Conservation (phyloP, 2,797 vertebrate species). For the Furcifer pardalis region DNA sequence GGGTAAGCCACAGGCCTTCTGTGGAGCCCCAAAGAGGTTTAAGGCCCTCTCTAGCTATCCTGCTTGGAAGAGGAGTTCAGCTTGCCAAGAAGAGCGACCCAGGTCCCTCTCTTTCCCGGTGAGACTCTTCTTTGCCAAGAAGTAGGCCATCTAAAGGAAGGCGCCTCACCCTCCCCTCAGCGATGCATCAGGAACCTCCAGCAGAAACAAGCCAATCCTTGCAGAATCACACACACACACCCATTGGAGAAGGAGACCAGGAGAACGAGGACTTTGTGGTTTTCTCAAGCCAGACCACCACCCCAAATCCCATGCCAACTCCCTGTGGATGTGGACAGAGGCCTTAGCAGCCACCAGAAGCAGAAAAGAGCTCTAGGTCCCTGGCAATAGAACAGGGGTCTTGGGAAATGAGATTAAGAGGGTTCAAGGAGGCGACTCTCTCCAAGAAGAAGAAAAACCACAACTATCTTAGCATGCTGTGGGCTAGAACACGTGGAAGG, state of each 20-base stretch:
- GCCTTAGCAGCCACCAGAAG: too few relatives aligned
- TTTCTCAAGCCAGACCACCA: rapidly evolving
- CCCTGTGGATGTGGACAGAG: neutral
- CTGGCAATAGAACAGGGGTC: neutral
- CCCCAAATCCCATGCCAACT: too few relatives aligned
- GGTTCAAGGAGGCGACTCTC: neutral
- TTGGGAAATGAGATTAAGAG: too few relatives aligned
- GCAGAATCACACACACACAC: neutral
- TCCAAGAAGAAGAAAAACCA: too few relatives aligned
- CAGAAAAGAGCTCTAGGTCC: neutral
- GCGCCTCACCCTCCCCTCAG: neutral
- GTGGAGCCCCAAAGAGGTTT: neutral
- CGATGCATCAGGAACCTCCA: neutral
- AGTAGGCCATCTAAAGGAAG: too few relatives aligned
- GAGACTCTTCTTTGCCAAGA: neutral
- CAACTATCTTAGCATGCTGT: too few relatives aligned
- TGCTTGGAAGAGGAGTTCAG: neutral
- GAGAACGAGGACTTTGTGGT: neutral
- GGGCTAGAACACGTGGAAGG: neutral
- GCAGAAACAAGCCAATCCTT: neutral
- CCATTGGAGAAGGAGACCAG: too few relatives aligned
- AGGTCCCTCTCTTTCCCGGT: too few relatives aligned
- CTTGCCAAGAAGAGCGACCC: neutral
- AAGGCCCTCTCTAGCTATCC: neutral
- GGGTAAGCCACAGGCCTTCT: neutral